Base-by-base conservation (phyloP, 64 coral and sea anemone species). In the Montipora sp. region DNA sequence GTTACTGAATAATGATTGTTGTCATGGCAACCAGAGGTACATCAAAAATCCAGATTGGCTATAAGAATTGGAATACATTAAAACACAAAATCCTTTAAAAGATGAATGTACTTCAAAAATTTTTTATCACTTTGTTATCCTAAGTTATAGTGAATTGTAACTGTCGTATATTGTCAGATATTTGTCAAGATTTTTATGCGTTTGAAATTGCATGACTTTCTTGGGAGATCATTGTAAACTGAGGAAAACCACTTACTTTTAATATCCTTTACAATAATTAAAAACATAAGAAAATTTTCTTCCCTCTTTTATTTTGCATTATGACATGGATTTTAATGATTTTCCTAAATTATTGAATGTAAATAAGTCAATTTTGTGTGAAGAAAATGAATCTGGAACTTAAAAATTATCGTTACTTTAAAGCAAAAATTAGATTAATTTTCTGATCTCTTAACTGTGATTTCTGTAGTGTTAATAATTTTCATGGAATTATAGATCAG, bases 211-310 rank as follows among this genome's bases (percentile, higher is more conserved):
- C 65, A 85, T 85, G 82, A 85, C 82, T 71, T 85, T 22, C 18
- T 22, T 1, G 46, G 7, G 20, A 57, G 46, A 68, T 69, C 18
- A 65, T 71, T 71, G 59, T 85, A 85, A 85, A 85, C 66, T 63
- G 14, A 85, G n/a, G 47, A 44, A 85, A 85, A 85, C 66, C 82
- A 85, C 82, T 85, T 49, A 85, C 49, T 85, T 85, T 85, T 85
- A 85, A 85, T 85, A 68, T 85, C 82, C 82, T 85, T 4, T 36
- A 11, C 61, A 47, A 85, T 85, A 71, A 71, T 85, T 15, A 85
- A 69, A 85, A 85, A 11, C 53, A 57, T 85, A 27, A 22, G 44
- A 83, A 81, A 66, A 72, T 71, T 57, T 61, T 5, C 4, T 57
- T 72, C 65, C 19, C 22, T 85, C 49, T 71, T 16, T 3, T 49